Evolutionary conservation across 2,888 invertebrate species (phyloP), one percentile per base, ranked within the genome.

Genomic region (Crematogaster levior): DNA sequence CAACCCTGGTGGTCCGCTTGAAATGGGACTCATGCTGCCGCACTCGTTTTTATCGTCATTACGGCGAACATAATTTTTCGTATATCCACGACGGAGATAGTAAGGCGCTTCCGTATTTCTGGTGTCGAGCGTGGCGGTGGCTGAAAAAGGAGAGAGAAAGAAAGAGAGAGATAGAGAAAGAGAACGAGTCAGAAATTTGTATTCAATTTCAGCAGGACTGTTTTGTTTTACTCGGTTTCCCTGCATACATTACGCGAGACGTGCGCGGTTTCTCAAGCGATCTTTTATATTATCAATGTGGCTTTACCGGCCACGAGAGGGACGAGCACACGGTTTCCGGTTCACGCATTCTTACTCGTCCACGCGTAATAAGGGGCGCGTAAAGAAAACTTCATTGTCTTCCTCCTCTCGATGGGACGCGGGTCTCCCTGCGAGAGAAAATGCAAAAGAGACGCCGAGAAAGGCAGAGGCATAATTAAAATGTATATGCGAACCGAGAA

Each of bases 151-250:
- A 81, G 61, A 56, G 53, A 79, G 83, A 48, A 30, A 37, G 80
- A 30, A 10, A 74, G 24, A 30, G 61, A 68, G 43, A 46, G 21
- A 58, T n/a, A 46, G 46, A 15, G 81, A n/a, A 34, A 61, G 24
- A 51, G 40, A 63, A 61, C 53, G 46, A 81, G 70, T 53, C 68
- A 27, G 84, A 89, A 91, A 92, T 92, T 92, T 92, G 91, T 92
- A 92, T 92, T 92, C 91, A 91, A 92, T 92, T 92, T 92, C 89
- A 85, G 89, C 88, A 83, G 68, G 81, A 89, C 89, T 91, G 90
- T 91, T 92, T 91, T 90, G 90, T 91, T 92, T 91, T 89, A 90
- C 89, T 89, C 88, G 56, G 86, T 85, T 87, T 85, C 73, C 81
- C 88, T 84, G 91, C 90, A 91, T 91, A 91, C 66, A 91, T 92